phyloP scores from a whole-genome alignment of 2,888 invertebrate species.

The Temnothorax rugatulus region DNA sequence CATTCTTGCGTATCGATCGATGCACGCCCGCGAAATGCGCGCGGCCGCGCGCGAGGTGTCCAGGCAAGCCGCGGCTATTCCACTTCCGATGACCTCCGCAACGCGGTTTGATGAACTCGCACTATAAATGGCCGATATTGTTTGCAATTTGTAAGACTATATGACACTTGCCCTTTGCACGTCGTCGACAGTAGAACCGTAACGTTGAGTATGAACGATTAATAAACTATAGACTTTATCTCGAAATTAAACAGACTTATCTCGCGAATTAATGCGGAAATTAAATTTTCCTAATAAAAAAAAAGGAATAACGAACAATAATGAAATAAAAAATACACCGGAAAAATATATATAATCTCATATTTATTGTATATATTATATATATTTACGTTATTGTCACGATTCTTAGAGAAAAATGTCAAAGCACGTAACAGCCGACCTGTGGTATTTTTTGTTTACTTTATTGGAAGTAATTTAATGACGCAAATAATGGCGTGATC shows the following conservation, averaged over 20 bases:
- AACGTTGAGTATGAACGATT: neutral
- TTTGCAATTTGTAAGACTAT: constrained; percentile 49
- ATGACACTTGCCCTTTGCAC: constrained; percentile 38
- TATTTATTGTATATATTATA: no score
- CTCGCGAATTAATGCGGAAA: neutral
- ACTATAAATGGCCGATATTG: constrained; percentile 50
- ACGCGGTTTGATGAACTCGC: constrained; percentile 45
- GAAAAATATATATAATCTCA: neutral
- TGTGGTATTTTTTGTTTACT: constrained; percentile 6
- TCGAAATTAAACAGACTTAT: neutral
- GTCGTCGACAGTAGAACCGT: neutral
- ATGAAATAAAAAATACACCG: neutral
- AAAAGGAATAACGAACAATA: neutral
- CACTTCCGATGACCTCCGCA: constrained; percentile 44
- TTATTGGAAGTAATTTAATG: constrained; percentile 36
- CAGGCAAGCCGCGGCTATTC: constrained; percentile 38
- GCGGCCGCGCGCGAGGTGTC: constrained; percentile 21
- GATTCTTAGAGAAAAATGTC: constrained; percentile 31
- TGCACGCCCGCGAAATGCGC: constrained; percentile 42
- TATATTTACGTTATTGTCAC: neutral
- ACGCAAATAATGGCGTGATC: constrained; percentile 23
- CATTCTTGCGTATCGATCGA: constrained; percentile 41
- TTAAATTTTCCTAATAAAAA: neutral
- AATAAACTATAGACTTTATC: neutral
- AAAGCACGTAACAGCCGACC: neutral